Evolutionary conservation across 2,797 vertebrate species (phyloP), one percentile per base, ranked within the genome.

Genomic region (Serranus cabrilla): DNA sequence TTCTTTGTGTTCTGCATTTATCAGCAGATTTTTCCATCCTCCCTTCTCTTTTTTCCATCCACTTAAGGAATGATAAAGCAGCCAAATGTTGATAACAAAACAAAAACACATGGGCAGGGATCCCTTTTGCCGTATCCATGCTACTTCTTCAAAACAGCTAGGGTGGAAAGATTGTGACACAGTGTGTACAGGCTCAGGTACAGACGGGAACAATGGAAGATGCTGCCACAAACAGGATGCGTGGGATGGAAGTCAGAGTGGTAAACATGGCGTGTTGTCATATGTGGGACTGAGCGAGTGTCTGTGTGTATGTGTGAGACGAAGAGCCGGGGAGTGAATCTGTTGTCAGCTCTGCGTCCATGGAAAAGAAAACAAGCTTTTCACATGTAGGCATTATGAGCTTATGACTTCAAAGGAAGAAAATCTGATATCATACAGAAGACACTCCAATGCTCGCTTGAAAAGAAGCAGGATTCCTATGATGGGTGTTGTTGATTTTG

Each of bases 251-350:
- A 69, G 75, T 73, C 75, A 55, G 57, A 40, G 68, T 67, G 72
- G 84, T 91, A 93, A 93, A 93, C 92, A 93, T 27, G 52, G 74
- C 52, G 45, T 91, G 89, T 80, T 93, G 92, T 93, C 89, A 93
- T 89, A 91, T 93, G 92, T 89, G 92, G 90, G 91, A 84, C 74
- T 74, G 55, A 71, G 70, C n/a, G 37, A 60, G 71, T 75, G 56
- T 68, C 45, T 81, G 39, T 67, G 25, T 80, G 76, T 62, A 61
- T 84, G 67, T 81, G 79, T 46, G 65, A 61, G 54, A 80, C 75
- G 60, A 67, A 50, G 68, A 67, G 37, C 55, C 2, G 17, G 47
- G 50, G 67, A 84, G 75, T 63, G 77, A 78, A 76, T 77, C 65
- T 83, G 73, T 86, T 87, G 82, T 90, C 51, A 80, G 73, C 51